These are phyloP conservation scores for Listronotus bonariensis DNA, from an alignment of 1,140 invertebrate species.

Conservation along the genomic window DNA sequence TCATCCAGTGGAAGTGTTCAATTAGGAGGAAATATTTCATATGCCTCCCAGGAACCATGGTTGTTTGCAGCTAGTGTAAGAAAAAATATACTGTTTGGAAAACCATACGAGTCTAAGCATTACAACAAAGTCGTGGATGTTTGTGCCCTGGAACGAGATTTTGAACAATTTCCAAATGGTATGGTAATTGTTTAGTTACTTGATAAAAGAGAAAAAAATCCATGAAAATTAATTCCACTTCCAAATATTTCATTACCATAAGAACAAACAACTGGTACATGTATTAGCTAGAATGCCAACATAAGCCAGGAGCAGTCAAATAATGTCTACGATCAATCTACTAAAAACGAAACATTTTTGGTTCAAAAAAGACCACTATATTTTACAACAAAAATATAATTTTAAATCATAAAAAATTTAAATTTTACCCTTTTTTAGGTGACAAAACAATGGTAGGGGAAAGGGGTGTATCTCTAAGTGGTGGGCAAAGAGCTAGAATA, in stretches of 20 bases:
- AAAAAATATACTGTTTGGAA: conserved; percentile 81
- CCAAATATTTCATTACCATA: no score
- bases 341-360: no score
- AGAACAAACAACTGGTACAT: no score
- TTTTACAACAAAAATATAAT: no score
- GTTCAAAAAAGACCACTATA: no score
- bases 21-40: conserved; percentile 69
- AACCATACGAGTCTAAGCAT: conserved; percentile 65
- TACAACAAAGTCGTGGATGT: conserved; percentile 70
- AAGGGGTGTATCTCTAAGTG: conserved; percentile 80
- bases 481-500: conserved; percentile 85
- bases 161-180: conserved; percentile 77
- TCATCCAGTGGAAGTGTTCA: conserved; percentile 60
- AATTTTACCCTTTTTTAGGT: conserved; percentile 57
- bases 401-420: no score
- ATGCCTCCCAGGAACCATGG: conserved; percentile 80
- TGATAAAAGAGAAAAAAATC: background rate
- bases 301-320: no score
- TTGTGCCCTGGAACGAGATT: conserved; percentile 73
- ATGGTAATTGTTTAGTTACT: conserved; percentile 46
- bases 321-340: no score
- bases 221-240: no score
- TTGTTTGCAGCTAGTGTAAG: conserved; percentile 64
- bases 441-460: conserved; percentile 81
- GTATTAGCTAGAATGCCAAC: no score